These are phyloP conservation scores for Pangasius sanitwongsei DNA, from an alignment of 2,797 vertebrate species.

Conservation along the genomic window DNA sequence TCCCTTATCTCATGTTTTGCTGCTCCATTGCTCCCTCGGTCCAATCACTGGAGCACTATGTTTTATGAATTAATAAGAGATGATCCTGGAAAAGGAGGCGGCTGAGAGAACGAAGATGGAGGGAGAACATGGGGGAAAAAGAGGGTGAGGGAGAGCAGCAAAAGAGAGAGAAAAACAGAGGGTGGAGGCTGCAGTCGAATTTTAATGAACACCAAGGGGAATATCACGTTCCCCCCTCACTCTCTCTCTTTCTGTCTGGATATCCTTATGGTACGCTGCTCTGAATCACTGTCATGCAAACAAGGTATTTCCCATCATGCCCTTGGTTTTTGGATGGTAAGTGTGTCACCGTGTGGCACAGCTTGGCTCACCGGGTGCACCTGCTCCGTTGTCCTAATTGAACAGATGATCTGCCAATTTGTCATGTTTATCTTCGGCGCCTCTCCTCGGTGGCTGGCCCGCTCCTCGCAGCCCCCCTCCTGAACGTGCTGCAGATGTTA, in stretches of 20 bases:
- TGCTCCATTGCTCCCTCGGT: conserved; percentile 75
- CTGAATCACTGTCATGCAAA: conserved; percentile 83
- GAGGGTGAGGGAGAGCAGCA: conserved; percentile 58
- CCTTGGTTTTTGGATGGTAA: conserved; percentile 77
- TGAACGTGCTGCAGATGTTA: conserved; percentile 80
- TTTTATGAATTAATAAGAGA: conserved; percentile 89
- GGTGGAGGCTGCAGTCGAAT: conserved; percentile 74
- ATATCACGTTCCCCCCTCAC: conserved; percentile 68
- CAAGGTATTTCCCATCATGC: conserved; percentile 81
- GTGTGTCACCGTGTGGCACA: conserved; percentile 73
- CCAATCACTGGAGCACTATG: conserved; percentile 74
- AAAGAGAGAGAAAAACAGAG: conserved; percentile 54
- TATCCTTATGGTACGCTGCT: conserved; percentile 70
- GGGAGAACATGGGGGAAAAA: conserved; percentile 58
- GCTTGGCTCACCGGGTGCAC: conserved; percentile 68
- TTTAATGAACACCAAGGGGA: conserved; percentile 85
- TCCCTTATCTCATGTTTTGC: conserved; percentile 77
- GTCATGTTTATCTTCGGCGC: conserved; percentile 86
- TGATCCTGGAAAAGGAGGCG: conserved; percentile 76
- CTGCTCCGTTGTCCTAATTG: conserved; percentile 82
- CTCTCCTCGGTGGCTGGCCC: conserved; percentile 71
- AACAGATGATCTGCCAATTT: conserved; percentile 86
- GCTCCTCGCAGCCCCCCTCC: conserved; percentile 69
- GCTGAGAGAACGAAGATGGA: conserved; percentile 73
- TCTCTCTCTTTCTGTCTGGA: conserved; percentile 58